A percentile compares a stretch with the other conserved stretches of the same genome.
Conservation (phyloP, 2,797 vertebrate genomes). For the Percopsis omiscomaycus region DNA sequence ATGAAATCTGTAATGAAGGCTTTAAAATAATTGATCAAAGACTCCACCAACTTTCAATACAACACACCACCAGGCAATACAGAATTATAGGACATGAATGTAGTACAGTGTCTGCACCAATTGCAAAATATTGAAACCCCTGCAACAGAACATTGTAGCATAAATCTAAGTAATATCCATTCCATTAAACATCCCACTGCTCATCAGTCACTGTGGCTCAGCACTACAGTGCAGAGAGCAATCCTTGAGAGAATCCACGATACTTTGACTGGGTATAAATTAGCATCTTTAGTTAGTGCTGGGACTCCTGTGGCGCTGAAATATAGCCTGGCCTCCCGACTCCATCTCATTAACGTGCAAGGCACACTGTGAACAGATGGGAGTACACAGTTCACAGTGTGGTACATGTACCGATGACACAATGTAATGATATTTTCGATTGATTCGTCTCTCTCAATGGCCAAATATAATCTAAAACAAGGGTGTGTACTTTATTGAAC, state of each 20-base stretch:
- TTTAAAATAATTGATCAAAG: slow-evolving; percentile 3
- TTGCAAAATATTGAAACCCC: slow-evolving; percentile 15
- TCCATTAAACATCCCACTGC: slow-evolving; percentile 27
- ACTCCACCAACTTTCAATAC: not conserved
- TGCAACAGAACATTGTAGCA: slow-evolving; percentile 5
- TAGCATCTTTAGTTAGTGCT: slow-evolving; percentile 59
- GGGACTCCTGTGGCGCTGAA: slow-evolving; percentile 60
- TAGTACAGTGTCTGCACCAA: not conserved
- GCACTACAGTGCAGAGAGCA: slow-evolving; percentile 26
- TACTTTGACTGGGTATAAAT: slow-evolving; percentile 51
- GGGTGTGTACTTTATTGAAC: no score
- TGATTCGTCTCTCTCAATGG: not conserved
- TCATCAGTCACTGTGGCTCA: slow-evolving; percentile 21
- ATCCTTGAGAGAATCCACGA: slow-evolving; percentile 33
- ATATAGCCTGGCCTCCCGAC: slow-evolving; percentile 50
- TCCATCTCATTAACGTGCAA: slow-evolving; percentile 58
- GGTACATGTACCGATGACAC: slow-evolving; percentile 26
- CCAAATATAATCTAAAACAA: no score
- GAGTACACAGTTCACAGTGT: slow-evolving; percentile 37
- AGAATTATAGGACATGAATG: no score
- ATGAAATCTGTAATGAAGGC: slow-evolving; percentile 7
- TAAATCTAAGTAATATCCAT: slow-evolving; percentile 25
- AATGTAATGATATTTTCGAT: slow-evolving; percentile 14
- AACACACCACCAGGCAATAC: not conserved
- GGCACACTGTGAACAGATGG: slow-evolving; percentile 26